These are phyloP conservation scores for Leptatherina wallacei DNA, from an alignment of 2,797 vertebrate species.

Conservation along the genomic window DNA sequence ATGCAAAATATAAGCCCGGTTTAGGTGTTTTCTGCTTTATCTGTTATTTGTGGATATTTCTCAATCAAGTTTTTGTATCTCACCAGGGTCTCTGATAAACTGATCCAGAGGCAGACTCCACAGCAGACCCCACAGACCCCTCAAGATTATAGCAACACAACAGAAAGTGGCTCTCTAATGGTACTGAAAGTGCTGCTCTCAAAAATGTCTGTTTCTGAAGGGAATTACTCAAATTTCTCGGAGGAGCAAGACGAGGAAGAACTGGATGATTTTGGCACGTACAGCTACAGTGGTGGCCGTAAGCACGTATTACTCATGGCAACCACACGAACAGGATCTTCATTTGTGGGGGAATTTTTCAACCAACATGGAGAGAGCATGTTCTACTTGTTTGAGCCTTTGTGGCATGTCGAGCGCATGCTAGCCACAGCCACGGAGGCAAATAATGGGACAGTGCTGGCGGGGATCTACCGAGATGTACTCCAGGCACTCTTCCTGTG, in stretches of 20 bases:
- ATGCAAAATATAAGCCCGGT: background rate
- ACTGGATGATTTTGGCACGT: background rate
- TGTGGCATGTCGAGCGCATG: conserved; percentile 94
- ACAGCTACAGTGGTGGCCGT: conserved; percentile 49
- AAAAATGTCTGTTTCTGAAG: conserved; percentile 55
- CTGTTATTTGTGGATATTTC: background rate
- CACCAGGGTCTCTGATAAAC: conserved; percentile 91
- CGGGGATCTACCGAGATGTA: conserved; percentile 89
- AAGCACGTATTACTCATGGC: conserved; percentile 95
- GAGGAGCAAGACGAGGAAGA: conserved; percentile 48
- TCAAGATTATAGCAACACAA: conserved; percentile 74
- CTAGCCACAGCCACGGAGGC: conserved; percentile 81
- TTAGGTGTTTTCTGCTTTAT: background rate
- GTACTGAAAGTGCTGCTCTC: conserved; percentile 75
- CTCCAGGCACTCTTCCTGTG: conserved; percentile 92
- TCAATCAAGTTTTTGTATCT: conserved; percentile 35
- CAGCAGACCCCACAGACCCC: conserved; percentile 85
- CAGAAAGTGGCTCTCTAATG: conserved; percentile 82
- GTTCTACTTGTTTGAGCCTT: conserved; percentile 96
- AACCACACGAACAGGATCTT: conserved; percentile 94
- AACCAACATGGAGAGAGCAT: conserved; percentile 94
- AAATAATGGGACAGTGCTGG: conserved; percentile 84
- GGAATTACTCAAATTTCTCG: conserved; percentile 77
- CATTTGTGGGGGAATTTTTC: conserved; percentile 97
- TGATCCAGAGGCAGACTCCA: conserved; percentile 80